These are phyloP conservation scores for Lithodes maja DNA, from an alignment of 2,888 invertebrate genomes.

Conservation along the genomic window DNA sequence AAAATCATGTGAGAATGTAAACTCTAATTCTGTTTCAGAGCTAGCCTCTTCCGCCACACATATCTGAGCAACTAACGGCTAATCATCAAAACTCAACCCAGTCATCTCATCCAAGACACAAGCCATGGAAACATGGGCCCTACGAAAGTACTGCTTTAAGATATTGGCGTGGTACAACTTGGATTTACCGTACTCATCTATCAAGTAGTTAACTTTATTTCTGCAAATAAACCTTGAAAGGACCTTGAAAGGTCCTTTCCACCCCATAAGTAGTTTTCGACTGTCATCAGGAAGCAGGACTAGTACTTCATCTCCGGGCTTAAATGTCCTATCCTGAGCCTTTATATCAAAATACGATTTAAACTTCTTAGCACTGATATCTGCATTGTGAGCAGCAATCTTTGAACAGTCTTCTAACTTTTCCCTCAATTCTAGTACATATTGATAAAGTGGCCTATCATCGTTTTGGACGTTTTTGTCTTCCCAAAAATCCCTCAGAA, in stretches of 20 bases:
- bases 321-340: background rate
- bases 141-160: slow-evolving; percentile 6
- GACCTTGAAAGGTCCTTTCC: slow-evolving; percentile 2
- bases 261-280: slow-evolving; percentile 18
- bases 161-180: slow-evolving; percentile 18
- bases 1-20: too few relatives aligned
- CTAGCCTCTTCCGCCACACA: too few relatives aligned
- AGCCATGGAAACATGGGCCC: background rate
- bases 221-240: too few relatives aligned
- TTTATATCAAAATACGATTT: slow-evolving; percentile 34
- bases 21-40: too few relatives aligned
- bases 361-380: background rate
- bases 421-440: slow-evolving; percentile 21
- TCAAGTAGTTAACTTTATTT: slow-evolving; percentile 11
- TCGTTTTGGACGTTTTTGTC: background rate
- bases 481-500: slow-evolving; percentile 24
- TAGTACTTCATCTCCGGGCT: slow-evolving; percentile 14
- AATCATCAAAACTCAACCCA: too few relatives aligned
- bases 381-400: slow-evolving; percentile 12
- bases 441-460: slow-evolving; percentile 21
- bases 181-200: background rate
- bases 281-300: slow-evolving; percentile 19
- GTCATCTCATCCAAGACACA: background rate
- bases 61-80: too few relatives aligned
- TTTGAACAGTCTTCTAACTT: background rate